These are phyloP conservation scores for Netelia virgata DNA, from an alignment of 2,888 invertebrate genomes.

Conservation along the genomic window DNA sequence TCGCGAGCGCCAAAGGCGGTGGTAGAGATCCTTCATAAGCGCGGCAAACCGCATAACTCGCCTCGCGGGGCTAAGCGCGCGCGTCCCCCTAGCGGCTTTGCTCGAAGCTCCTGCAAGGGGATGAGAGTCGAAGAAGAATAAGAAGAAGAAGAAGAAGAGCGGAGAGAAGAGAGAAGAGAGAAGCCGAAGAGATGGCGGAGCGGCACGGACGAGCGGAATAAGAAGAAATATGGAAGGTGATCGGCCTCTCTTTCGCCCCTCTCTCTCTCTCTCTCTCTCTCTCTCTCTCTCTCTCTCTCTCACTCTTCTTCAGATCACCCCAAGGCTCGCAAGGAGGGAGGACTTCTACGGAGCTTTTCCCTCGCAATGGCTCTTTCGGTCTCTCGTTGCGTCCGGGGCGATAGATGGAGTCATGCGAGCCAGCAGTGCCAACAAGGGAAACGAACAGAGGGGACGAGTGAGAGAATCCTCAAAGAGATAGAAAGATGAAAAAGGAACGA, in stretches of 20 bases:
- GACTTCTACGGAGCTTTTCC: neutral
- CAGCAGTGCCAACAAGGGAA: constrained; percentile 68
- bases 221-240: constrained; percentile 84
- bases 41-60: constrained; percentile 80
- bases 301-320: constrained; percentile 10
- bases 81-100: constrained; percentile 40
- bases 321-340: neutral
- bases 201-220: constrained; percentile 73
- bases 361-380: constrained; percentile 42
- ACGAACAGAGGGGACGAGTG: constrained; percentile 41
- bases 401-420: constrained; percentile 78
- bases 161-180: constrained; percentile 9
- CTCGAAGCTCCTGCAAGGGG: constrained; percentile 27
- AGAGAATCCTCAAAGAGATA: constrained; percentile 64
- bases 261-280: constrained; percentile 11
- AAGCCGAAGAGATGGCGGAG: constrained; percentile 40
- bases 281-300: constrained; percentile 60
- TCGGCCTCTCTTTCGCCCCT: constrained; percentile 75
- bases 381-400: constrained; percentile 51
- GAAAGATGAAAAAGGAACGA: constrained; percentile 68
- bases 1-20: constrained; percentile 6
- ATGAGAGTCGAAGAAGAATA: neutral
- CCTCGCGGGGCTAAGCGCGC: constrained; percentile 68
- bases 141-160: constrained; percentile 5
- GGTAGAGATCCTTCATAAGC: constrained; percentile 68